phyloP scores from a whole-genome alignment of 92 coral and sea anemone genomes.

The Phenganax stokvisi region DNA sequence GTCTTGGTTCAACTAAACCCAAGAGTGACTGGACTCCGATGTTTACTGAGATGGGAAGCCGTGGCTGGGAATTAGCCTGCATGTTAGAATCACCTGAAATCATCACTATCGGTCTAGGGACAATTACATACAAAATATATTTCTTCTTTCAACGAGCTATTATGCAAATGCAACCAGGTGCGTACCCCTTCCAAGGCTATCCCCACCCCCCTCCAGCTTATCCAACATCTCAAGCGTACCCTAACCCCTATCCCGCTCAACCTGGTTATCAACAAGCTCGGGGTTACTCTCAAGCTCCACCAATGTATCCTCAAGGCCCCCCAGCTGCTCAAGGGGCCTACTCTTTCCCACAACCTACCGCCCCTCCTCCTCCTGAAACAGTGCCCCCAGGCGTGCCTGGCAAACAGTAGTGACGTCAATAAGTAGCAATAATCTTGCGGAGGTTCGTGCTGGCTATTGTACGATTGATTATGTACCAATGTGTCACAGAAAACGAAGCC shows the following conservation, averaged over 20 bases:
- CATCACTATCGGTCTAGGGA: conserved; percentile 81
- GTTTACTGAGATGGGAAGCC: conserved; percentile 87
- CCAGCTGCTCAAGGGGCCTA: conserved; percentile 45
- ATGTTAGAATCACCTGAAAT: conserved; percentile 98
- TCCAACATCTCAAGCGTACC: conserved; percentile 25
- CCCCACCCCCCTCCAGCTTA: conserved; percentile 24
- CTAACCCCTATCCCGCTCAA: conserved; percentile 31
- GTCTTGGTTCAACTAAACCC: conserved; percentile 91
- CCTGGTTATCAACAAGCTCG: conserved; percentile 37
- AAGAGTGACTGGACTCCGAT: conserved; percentile 99
- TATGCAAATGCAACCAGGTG: conserved; percentile 52
- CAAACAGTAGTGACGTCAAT: background rate
- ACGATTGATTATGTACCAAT: too few relatives aligned
- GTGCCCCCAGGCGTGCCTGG: conserved; percentile 8
- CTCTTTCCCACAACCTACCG: conserved; percentile 65
- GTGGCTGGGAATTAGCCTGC: conserved; percentile 96
- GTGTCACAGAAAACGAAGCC: too few relatives aligned
- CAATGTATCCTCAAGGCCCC: conserved; percentile 34
- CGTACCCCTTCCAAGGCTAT: conserved; percentile 52
- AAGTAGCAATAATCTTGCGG: background rate
- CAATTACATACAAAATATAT: conserved; percentile 74
- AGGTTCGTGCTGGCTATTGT: background rate
- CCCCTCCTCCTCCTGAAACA: conserved; percentile 61
- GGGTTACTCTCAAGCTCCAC: conserved; percentile 13
- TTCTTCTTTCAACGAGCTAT: conserved; percentile 91